Evolutionary conservation across 2,888 invertebrate species (phyloP), one percentile per base, ranked within the genome.

Genomic region (Apomyelois bistriatella): DNA sequence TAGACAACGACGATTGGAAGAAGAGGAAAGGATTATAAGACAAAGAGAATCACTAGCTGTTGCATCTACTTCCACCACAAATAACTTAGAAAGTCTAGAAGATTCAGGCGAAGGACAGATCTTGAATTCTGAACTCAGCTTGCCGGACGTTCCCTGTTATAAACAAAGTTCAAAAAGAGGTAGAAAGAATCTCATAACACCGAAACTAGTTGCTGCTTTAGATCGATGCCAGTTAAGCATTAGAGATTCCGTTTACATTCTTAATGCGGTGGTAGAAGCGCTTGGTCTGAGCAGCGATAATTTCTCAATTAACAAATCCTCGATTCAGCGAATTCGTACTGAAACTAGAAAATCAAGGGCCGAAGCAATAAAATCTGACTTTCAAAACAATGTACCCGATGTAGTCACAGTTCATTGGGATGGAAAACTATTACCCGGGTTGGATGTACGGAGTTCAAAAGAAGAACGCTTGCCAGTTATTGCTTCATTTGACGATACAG

Each of bases 381-480:
- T 74, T 55, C 63, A 74, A 57, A 70, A 72, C 50, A 54, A 70
- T 22, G 49, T 72, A 50, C 65, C 70, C 16, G 69, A 70, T 12
- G 43, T 55, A 32, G 68, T 73, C 4, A 70, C 65, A 22, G 58
- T 72, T 54, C 68, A 72, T 49, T 73, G 68, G 68, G 70, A 72
- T 59, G 65, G 72, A 7, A 75, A 74, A 66, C 50, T 72, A 32
- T 72, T 72, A 53, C 68, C 67, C 42, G 69, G 48, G 48, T 48
- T 69, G 36, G 61, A 72, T 37, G 57, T 53, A 15, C 38, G 58
- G 22, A 58, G 51, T 50, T 59, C 55, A 43, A 59, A 58, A 58
- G 56, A 58, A 59, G 70, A 74, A 71, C 65, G 72, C 57, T 52
- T 67, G 22, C 65, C 63, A 37, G 59, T 41, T 81, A 84, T 74